Base-by-base conservation (phyloP, 1,140 invertebrate species). In the Odontomachus brunneus region DNA sequence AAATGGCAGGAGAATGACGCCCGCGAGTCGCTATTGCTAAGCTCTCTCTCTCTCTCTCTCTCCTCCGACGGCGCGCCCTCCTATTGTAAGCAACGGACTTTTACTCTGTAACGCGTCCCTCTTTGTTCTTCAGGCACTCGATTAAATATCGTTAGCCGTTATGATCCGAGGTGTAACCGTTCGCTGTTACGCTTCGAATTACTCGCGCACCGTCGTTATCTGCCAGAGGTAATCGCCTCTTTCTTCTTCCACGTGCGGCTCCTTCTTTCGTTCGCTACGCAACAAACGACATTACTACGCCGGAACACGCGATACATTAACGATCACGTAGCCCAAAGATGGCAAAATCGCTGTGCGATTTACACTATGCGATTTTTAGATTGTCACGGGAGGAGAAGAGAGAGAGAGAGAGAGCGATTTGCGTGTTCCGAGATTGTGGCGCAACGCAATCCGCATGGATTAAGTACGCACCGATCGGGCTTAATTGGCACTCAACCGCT, bases 81-180 rank as follows among this genome's bases (percentile, higher is more conserved):
- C 51, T 48, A 69, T 80, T 80, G 75, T 69, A 59, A 69, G 60
- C 74, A 59, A 33, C 51, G 51, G n/a, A 14, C n/a, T 69, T 76
- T 76, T 80, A 71, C 51, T 55, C 33, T 24, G 29, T 19, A 44
- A 15, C 22, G 24, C 63, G 15, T 38, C 19, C 53, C 29, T 44
- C 51, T 69, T 78, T 78, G 75, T 78, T 78, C 75, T 57, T 24
- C 33, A 4, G 53, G 22, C 51, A 57, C 33, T 80, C 75, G 75
- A 80, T 69, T 80, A 53, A n/a, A 67, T 80, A 80, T 80, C 65
- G 65, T 80, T 80, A 57, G 65, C 65, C 65, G 65, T 80, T 80
- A 80, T 55, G 51, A 80, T 80, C 3, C 29, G 49, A 69, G 63
- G 63, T 69, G 65, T 57, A 80, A 71, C 63, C 75, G 65, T 80